These are phyloP conservation scores for Cinclus cinclus DNA, from an alignment of 2,113 vertebrate genomes.

Conservation along the genomic window DNA sequence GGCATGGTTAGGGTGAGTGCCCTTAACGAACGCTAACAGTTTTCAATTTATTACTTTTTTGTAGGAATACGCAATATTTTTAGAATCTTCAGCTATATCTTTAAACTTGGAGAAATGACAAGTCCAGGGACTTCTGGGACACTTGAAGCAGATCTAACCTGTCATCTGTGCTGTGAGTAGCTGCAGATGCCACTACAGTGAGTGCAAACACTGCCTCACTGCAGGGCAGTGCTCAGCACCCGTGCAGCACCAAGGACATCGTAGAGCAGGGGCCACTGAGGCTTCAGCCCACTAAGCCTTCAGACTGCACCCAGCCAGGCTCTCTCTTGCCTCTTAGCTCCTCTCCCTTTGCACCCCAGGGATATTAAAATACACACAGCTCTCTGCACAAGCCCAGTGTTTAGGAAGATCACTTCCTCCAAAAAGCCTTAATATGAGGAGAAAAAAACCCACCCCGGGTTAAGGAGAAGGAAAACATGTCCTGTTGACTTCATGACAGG, in stretches of 20 bases:
- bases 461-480: not conserved
- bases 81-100: not conserved
- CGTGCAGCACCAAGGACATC: fast-evolving
- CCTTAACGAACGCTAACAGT: not conserved
- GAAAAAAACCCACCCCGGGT: not conserved
- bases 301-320: not conserved
- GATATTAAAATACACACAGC: not conserved
- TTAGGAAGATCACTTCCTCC: not conserved
- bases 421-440: not conserved
- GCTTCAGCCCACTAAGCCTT: not conserved
- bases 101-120: constrained; percentile 52
- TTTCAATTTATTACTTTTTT: constrained; percentile 13
- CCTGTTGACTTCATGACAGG: not conserved
- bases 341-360: not conserved
- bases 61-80: not conserved
- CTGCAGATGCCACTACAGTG: not conserved
- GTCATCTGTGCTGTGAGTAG: not conserved
- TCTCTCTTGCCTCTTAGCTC: not conserved
- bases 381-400: not conserved
- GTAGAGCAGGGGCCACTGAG: fast-evolving
- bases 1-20: not conserved
- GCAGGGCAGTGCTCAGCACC: not conserved
- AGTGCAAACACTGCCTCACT: not conserved
- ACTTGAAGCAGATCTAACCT: constrained; percentile 47
- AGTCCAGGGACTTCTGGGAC: constrained; percentile 45